Base-by-base conservation (phyloP, 2,797 vertebrate species). In the Pagetopsis macropterus region DNA sequence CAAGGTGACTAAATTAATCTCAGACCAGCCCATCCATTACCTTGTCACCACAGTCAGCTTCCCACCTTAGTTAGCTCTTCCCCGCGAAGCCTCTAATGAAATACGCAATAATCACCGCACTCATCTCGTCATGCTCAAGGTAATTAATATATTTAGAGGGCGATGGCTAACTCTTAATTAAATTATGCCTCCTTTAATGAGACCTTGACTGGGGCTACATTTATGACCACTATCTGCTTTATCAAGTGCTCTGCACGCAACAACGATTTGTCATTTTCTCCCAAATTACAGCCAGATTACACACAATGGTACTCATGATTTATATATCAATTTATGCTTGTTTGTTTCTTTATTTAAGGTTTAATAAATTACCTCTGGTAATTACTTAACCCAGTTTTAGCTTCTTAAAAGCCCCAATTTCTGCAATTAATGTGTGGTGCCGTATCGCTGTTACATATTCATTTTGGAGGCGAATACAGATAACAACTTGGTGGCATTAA, bases 141-240 rank as follows among this genome's bases (percentile, higher is more conserved):
- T 99, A 99, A 99, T 99, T 98, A 98, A 98, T 97, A 96, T 96
- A 93, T 97, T 97, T 96, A 91, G 94, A 95, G 96, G 92, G 92
- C 94, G 94, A 95, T 95, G 92, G 93, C 94, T 94, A 95, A 94
- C 95, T 96, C 96, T 96, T 97, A 96, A 96, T 96, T 95, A 97
- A 98, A 98, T 99, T 96, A 97, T 95, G 95, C 92, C 95, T 95
- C 91, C 91, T 96, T 97, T 97, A 98, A 96, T 96, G 95, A 96
- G 95, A 97, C 97, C 94, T 96, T 96, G 96, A 91, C 89, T 96
- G 94, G 93, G 94, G 95, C 94, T 96, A 95, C 97, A 98, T 97
- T 95, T 96, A 98, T 97, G 95, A 94, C 95, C 94, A 95, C 95
- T 98, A 99, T 97, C 96, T 96, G 93, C 94, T 95, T 95, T 96